Base-by-base conservation (phyloP, 30 jellyfish, hydroid and myxozoan species). In the Haliclystus octoradiatus region DNA sequence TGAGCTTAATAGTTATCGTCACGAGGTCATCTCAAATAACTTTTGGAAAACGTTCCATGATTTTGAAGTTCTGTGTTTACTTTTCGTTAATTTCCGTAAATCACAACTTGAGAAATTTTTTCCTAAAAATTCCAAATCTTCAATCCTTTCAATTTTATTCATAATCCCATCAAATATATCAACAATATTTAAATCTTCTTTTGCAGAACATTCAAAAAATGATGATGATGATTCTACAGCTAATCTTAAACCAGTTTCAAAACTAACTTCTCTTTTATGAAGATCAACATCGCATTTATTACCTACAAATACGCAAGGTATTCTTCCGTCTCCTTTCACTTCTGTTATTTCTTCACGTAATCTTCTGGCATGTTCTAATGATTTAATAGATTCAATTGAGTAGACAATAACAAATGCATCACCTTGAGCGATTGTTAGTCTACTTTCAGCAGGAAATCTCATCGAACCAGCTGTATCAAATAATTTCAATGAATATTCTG, bases 151-250 rank as follows among this genome's bases (percentile, higher is more conserved):
- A n/a, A n/a, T n/a, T n/a, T n/a, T n/a, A n/a, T n/a, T n/a, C n/a
- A n/a, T n/a, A n/a, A n/a, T n/a, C n/a, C n/a, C n/a, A n/a, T n/a
- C n/a, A n/a, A n/a, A n/a, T n/a, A n/a, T n/a, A n/a, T n/a, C n/a
- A n/a, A n/a, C n/a, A n/a, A n/a, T n/a, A n/a, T n/a, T n/a, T n/a
- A n/a, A n/a, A n/a, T n/a, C n/a, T n/a, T n/a, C n/a, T n/a, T n/a
- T n/a, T n/a, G 93, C 93, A 33, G 93, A 80, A 23, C 40, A 81
- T 62, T 80, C 93, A 80, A 80, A 63, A 49, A 71, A 80, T 0
- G 93, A 72, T 40, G 85, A 85, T 32, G 66, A 65, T 25, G 70
- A 66, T 53, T 80, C 75, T 2, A 80, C 93, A 3, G 93, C 93
- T n/a, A 80, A 64, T 46, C 72, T 80, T 30, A 80, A 72, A 12